These are phyloP conservation scores for Bombus balteatus DNA, from an alignment of 1,140 invertebrate species.

Conservation along the genomic window DNA sequence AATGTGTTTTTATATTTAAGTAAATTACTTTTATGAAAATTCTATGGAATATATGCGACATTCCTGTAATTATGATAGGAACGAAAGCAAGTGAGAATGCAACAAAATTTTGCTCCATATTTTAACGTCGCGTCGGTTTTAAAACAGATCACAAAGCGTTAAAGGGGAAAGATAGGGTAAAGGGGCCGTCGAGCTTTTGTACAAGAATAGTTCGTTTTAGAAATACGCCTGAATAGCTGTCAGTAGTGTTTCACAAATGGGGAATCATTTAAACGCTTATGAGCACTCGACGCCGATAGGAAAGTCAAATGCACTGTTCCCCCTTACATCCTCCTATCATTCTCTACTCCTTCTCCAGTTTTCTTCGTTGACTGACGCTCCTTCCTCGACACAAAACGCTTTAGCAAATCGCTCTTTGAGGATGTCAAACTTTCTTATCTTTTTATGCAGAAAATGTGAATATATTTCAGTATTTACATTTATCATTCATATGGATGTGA, in stretches of 20 bases:
- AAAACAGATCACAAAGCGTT: conserved; percentile 23
- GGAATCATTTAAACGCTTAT: conserved; percentile 70
- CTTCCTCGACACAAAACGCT: conserved; percentile 53
- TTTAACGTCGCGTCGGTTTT: conserved; percentile 13
- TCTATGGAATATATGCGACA: too few relatives aligned
- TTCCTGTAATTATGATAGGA: background rate
- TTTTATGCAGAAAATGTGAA: conserved; percentile 22
- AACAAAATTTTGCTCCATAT: conserved; percentile 32
- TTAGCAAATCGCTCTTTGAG: conserved; percentile 48
- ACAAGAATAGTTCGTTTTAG: conserved; percentile 57
- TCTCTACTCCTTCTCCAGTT: conserved; percentile 40
- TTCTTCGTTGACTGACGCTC: conserved; percentile 22
- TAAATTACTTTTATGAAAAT: too few relatives aligned
- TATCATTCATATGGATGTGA: background rate
- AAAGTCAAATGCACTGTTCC: conserved; percentile 69
- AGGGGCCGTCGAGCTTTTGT: background rate
- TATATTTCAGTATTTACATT: background rate
- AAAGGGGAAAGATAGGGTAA: background rate
- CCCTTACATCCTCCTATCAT: conserved; percentile 29
- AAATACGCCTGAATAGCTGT: conserved; percentile 67
- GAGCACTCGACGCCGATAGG: conserved; percentile 66
- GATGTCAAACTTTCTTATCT: conserved; percentile 55
- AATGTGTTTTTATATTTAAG: background rate
- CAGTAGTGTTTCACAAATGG: conserved; percentile 68
- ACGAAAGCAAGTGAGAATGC: background rate